Evolutionary conservation across 2,888 invertebrate species (phyloP), one percentile per base, ranked within the genome.

Genomic region (Lasioglossum villosulum): DNA sequence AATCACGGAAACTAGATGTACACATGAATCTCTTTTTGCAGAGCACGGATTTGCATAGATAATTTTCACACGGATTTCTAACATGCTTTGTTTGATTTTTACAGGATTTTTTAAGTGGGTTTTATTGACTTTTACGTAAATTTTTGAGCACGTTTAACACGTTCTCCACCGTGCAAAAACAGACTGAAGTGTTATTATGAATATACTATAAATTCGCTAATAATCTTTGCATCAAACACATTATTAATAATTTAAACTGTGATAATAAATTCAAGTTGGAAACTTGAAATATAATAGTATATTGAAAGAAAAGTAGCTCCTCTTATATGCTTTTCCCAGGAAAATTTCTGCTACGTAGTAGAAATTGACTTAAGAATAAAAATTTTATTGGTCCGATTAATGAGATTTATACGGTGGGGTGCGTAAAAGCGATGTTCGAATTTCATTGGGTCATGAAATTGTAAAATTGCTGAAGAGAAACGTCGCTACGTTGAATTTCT

Each of bases 371-470:
- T 52, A 68, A 75, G 23, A 37, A 19, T 68, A 68, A 48, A 39
- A 66, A 74, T 73, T 73, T 79, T 39, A 75, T 56, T 52, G 30
- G 39, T 42, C 42, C 42, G 52, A 27, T n/a, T 48, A 30, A 79
- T 72, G 63, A 52, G 45, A 80, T 74, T 74, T 80, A 70, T 75
- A 68, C 8, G 37, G 52, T 16, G n/a, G 19, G 34, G n/a, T 48
- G 45, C 63, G 66, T 37, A 45, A 79, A 66, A 66, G 34, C 45
- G 68, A 42, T n/a, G 45, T 80, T 74, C 42, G 39, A 39, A 56
- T 52, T 80, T 80, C 75, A 74, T 75, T 80, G 75, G 68, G 39
- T 23, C 52, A 56, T 75, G 63, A 75, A 75, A 75, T 30, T 34
- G 63, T 5, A 14, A 59, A 75, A 75, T 39, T 30, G n/a, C 74